Conservation (phyloP, 2,888 invertebrate genomes). For the Melinopterus prodromus region DNA sequence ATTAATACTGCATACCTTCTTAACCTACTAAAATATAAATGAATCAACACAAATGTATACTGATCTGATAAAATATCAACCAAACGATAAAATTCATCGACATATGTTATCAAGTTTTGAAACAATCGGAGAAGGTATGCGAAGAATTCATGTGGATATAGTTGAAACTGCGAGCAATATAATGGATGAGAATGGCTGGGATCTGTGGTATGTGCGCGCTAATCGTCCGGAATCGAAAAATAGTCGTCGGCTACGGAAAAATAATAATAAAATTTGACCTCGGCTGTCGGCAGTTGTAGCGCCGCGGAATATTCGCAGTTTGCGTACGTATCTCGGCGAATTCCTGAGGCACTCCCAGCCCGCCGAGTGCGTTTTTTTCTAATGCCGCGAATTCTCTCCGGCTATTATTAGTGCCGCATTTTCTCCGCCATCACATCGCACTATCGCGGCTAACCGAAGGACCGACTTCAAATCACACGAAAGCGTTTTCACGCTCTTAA, state of each 20-base stretch:
- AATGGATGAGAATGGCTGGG: background rate
- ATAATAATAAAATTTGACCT: conserved; percentile 4
- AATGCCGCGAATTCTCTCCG: background rate
- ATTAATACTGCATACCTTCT: too few relatives aligned
- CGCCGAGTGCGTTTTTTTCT: background rate
- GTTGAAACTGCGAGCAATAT: background rate
- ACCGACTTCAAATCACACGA: background rate
- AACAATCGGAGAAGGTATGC: background rate
- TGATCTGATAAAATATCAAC: too few relatives aligned
- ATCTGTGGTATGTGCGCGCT: background rate
- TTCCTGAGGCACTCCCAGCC: conserved; percentile 4
- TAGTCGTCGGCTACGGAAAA: background rate
- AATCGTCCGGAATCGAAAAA: background rate
- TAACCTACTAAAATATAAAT: too few relatives aligned
- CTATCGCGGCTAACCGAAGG: background rate
- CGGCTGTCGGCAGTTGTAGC: background rate
- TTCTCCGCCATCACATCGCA: background rate
- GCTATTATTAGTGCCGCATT: background rate
- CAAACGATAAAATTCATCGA: too few relatives aligned
- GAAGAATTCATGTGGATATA: background rate
- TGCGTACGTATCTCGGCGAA: background rate
- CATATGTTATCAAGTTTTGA: background rate
- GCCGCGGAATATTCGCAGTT: background rate
- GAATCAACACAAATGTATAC: too few relatives aligned
- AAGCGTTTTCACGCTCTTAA: background rate